Conservation (phyloP, 2,113 vertebrate genomes). For the Puma concolor region DNA sequence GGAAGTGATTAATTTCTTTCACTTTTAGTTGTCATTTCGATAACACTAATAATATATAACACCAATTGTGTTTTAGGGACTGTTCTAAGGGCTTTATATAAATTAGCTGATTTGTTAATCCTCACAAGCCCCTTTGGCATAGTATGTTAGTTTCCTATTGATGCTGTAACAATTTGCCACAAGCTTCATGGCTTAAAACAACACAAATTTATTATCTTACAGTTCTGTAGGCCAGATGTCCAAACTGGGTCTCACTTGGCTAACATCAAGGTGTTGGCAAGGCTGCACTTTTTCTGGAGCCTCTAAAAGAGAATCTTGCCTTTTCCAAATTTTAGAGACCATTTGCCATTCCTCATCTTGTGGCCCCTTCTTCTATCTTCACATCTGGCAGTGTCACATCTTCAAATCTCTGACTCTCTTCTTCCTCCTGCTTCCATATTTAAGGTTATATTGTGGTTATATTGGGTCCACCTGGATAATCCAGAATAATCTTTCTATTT, state of each 20-base stretch:
- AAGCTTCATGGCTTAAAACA: neutral
- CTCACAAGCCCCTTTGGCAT: neutral
- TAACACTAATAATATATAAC: neutral
- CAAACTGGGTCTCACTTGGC: neutral
- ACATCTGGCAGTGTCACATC: neutral
- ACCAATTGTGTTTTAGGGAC: neutral
- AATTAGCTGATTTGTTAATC: neutral
- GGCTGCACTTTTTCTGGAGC: neutral
- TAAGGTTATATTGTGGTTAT: neutral
- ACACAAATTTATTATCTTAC: neutral
- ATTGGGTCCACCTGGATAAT: neutral
- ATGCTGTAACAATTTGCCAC: neutral
- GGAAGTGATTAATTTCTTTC: neutral
- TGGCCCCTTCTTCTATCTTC: neutral
- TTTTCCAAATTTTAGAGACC: neutral
- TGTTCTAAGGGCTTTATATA: neutral
- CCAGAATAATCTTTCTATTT: neutral
- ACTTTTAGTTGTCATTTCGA: neutral
- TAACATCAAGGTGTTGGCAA: neutral
- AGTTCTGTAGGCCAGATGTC: neutral
- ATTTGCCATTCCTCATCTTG: neutral
- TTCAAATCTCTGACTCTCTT: neutral
- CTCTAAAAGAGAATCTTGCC: neutral
- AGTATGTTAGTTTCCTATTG: neutral
- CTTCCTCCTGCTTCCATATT: neutral